phyloP scores from a whole-genome alignment of 2,888 invertebrate species.

The Tachina grossa region DNA sequence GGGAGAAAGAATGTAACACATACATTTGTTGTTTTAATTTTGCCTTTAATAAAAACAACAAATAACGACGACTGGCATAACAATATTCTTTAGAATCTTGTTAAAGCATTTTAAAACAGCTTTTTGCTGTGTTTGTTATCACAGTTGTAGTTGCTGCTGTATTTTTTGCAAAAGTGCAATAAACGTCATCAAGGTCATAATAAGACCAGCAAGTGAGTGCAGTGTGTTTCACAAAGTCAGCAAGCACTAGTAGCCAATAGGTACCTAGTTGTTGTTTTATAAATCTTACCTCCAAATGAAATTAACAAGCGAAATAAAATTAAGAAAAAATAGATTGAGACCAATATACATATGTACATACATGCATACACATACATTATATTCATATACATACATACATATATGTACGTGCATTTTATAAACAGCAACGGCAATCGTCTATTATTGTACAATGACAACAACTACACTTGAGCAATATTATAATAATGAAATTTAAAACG shows the following conservation, averaged over 20 bases:
- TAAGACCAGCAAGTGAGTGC: constrained; percentile 53
- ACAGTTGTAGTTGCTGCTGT: constrained; percentile 72
- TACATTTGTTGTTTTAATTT: constrained; percentile 7
- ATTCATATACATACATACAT: no score
- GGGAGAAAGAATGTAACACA: no score
- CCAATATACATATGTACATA: not conserved
- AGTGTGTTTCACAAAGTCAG: constrained; percentile 42
- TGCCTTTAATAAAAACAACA: constrained; percentile 17
- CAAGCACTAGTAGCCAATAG: constrained; percentile 9
- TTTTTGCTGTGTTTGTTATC: constrained; percentile 21
- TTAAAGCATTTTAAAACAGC: constrained; percentile 20
- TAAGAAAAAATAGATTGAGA: constrained; percentile 4
- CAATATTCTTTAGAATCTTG: constrained; percentile 29
- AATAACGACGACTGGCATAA: constrained; percentile 1
- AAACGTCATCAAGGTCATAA: constrained; percentile 81
- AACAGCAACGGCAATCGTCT: constrained; percentile 26
- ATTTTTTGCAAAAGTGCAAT: constrained; percentile 79
- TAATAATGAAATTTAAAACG: constrained; percentile 59
- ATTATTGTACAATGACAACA: constrained; percentile 4
- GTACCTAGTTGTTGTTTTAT: constrained; percentile 32
- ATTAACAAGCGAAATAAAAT: constrained; percentile 18
- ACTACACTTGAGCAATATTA: constrained; percentile 17
- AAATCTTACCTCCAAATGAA: constrained; percentile 44
- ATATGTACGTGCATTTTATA: not conserved
- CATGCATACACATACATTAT: no score